Evolutionary conservation across 2,888 invertebrate species (phyloP).

Genomic region (Lasius platythorax): DNA sequence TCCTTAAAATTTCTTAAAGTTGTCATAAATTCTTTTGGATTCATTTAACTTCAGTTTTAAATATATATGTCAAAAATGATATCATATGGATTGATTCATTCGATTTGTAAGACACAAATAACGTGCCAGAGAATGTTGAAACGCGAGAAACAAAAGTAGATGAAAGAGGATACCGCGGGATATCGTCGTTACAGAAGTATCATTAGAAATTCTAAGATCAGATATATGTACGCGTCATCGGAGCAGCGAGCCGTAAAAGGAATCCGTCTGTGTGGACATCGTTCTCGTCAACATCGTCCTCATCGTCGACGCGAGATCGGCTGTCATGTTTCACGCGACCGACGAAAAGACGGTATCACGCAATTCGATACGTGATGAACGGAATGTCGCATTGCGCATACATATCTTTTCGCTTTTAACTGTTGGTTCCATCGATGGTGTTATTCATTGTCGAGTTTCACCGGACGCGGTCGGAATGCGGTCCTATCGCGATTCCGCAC

Average conservation of each 20-base stretch:
- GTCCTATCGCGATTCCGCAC: too few species aligned
- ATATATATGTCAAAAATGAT: background rate
- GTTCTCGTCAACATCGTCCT: too few species aligned
- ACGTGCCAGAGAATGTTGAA: slow-evolving; percentile 11
- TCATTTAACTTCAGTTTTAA: background rate
- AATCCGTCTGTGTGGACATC: background rate
- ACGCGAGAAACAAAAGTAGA: background rate
- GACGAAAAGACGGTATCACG: too few species aligned
- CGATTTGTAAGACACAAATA: background rate
- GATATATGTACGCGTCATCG: slow-evolving; percentile 59
- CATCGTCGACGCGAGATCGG: too few species aligned
- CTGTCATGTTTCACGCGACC: too few species aligned
- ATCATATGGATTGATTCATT: background rate
- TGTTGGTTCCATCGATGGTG: too few species aligned
- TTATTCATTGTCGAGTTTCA: too few species aligned
- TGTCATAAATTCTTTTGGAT: background rate
- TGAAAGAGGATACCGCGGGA: too few species aligned
- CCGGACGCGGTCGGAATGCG: too few species aligned
- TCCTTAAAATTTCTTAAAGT: background rate
- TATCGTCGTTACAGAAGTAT: slow-evolving; percentile 51
- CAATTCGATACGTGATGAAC: too few species aligned
- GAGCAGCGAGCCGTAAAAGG: slow-evolving; percentile 55
- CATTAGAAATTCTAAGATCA: slow-evolving; percentile 72
- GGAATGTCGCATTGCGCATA: too few species aligned
- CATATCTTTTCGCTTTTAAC: too few species aligned